Evolutionary conservation across 2,113 vertebrate species (phyloP), one percentile per base, ranked within the genome.

Genomic region (Calypte anna): DNA sequence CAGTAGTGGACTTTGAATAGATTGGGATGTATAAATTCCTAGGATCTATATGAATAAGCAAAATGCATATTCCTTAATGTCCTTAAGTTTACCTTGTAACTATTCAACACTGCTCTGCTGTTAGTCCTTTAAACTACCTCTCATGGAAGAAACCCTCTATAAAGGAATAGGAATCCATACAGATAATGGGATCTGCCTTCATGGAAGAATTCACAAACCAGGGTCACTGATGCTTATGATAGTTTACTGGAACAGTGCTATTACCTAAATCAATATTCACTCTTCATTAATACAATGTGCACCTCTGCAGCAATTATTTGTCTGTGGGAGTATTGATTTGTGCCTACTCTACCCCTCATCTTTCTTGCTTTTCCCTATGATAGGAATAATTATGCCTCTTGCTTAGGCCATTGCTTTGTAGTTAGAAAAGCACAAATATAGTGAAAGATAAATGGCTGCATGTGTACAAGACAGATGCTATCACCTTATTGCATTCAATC

Each of bases 181-280:
- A 88, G 27, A 28, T 80, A 80, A 80, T 58, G 59, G 33, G 31
- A 82, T 90, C 77, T 90, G 38, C 43, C 43, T 77, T 74, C 86
- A 59, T 59, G 61, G 55, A 63, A 86, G 31, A 92, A 48, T 80
- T 93, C 64, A 86, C 79, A 77, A 69, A 81, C 38, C 25, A 44
- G 72, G 43, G 51, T 70, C 82, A 83, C 20, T 50, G 72, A 64
- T 88, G 53, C 10, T 77, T 77, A 43, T 48, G 38, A 90, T 90
- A 83, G 46, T 94, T 92, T 93, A 92, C 86, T 90, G 64, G 70
- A 83, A 88, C 17, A 69, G 11, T 80, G 55, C 48, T 88, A 70
- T 90, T 95, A 94, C 90, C 63, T 88, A 92, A 90, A 86, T 93
- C 90, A 94, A 86, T 95, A 90, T 78, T 83, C 81, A 59, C 48